Conservation (phyloP, 2,797 vertebrate species). For the Morelia viridis region DNA sequence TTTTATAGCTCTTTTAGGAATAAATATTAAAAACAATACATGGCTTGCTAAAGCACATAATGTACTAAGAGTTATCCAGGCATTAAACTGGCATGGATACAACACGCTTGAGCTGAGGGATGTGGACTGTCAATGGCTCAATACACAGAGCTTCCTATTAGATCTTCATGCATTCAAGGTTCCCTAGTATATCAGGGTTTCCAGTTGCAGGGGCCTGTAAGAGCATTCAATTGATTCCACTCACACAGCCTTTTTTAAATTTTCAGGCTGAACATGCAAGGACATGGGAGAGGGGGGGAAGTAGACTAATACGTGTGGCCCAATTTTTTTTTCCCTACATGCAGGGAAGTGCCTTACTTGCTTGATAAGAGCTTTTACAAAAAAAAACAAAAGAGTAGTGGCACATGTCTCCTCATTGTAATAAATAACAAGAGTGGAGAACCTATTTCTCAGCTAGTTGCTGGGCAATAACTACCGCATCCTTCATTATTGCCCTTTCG, state of each 20-base stretch:
- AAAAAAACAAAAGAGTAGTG: not conserved
- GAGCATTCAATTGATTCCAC: not conserved
- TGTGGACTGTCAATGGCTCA: not conserved
- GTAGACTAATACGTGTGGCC: not conserved
- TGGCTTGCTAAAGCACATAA: constrained; percentile 23
- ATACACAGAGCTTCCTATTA: not conserved
- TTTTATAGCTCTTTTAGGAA: not conserved
- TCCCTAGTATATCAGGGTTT: not conserved
- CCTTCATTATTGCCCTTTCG: not conserved
- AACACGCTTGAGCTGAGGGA: not conserved
- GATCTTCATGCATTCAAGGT: not conserved
- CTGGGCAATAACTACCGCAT: not conserved
- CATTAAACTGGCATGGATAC: not conserved
- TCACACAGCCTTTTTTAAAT: not conserved
- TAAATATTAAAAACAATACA: constrained; percentile 22
- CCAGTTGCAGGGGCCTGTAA: not conserved
- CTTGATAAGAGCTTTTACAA: not conserved
- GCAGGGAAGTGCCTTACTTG: not conserved
- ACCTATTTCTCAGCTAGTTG: not conserved
- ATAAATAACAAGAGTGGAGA: not conserved
- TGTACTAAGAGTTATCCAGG: not conserved
- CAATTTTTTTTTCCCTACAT: not conserved
- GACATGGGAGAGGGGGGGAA: not conserved
- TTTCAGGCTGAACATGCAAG: not conserved
- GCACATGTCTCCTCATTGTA: not conserved